Base-by-base conservation (phyloP, 2,888 invertebrate genomes). In the Pomacea canaliculata region DNA sequence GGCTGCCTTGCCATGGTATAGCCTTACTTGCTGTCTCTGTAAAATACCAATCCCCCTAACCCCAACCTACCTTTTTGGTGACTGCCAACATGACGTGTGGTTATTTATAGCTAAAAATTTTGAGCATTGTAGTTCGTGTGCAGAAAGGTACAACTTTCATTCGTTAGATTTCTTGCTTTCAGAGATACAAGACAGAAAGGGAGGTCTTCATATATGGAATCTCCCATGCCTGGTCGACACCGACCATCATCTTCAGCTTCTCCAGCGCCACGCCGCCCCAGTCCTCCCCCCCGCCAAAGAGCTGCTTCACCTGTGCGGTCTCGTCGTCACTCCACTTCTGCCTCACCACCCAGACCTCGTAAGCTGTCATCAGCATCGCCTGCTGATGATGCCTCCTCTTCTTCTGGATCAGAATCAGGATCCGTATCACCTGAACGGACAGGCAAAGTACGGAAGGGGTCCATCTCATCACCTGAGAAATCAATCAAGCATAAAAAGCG, bases 231-330 rank as follows among this genome's bases (percentile, higher is more conserved):
- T 51, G 79, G 76, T 19, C 66, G 66, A 51, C 74, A 77, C 10
- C 77, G 76, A 16, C 69, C 75, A 71, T 48, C 73, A 66, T 68
- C 71, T 4, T 76, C 79, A 0, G 71, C 74, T 9, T 71, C 78
- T 9, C 76, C 78, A 49, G 76, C 79, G 68, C 76, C 77, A 18
- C 76, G 63, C 7, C 70, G 78, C 48, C 73, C 77, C 65, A 81
- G 79, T 49, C 71, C 76, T 27, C 79, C 81, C 3, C 80, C 80
- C 13, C 73, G 77, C n/a, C 78, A 78, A 37, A 78, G 78, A 67
- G 67, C 74, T n/a, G 68, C 74, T 13, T 73, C 76, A 48, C 68
- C 74, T 12, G 46, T 76, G 19, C 73, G 79, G 48, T 69, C 78
- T 19, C 79, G 73, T 18, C 51, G 62, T 13, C 68, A 71, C 51